Evolutionary conservation across 2,888 invertebrate species (phyloP).

Genomic region (Yponomeuta plumbellus): DNA sequence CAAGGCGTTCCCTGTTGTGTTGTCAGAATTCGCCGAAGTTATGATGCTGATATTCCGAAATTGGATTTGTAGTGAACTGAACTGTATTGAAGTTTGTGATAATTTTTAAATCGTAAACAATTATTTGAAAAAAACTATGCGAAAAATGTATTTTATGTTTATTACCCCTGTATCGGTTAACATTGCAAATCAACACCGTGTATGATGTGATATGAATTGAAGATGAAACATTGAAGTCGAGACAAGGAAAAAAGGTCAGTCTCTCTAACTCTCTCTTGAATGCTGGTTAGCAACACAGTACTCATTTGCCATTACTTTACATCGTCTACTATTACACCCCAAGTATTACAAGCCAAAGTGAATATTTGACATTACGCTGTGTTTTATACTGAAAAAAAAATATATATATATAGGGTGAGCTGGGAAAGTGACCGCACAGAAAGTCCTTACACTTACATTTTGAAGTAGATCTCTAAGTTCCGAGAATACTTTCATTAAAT

Average conservation of each 20-base stretch:
- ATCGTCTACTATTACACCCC: slow-evolving; percentile 1
- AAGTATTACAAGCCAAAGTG: slow-evolving; percentile 22
- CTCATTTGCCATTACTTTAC: not conserved
- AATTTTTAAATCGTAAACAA: too few relatives aligned
- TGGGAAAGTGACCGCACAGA: not conserved
- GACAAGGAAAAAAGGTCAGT: not conserved
- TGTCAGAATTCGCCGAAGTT: too few relatives aligned
- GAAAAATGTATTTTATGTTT: too few relatives aligned
- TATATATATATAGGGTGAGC: not conserved
- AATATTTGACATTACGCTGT: slow-evolving; percentile 19
- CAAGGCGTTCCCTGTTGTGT: too few relatives aligned
- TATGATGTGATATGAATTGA: not conserved
- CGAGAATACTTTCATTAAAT: too few relatives aligned
- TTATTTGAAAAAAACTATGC: too few relatives aligned
- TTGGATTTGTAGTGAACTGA: too few relatives aligned
- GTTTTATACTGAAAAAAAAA: slow-evolving; percentile 16
- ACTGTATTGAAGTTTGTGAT: too few relatives aligned
- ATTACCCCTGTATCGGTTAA: not conserved
- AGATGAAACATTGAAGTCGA: not conserved
- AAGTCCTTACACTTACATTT: too few relatives aligned
- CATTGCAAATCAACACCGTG: too few relatives aligned
- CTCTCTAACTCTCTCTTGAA: not conserved
- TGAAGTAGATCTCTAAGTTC: too few relatives aligned
- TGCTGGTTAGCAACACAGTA: not conserved
- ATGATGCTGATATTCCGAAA: too few relatives aligned